Percentiles rank a stretch among this genome's conserved stretches.
Evolutionary conservation across 2,888 invertebrate species (phyloP).

Genomic region (Steromphala cineraria): DNA sequence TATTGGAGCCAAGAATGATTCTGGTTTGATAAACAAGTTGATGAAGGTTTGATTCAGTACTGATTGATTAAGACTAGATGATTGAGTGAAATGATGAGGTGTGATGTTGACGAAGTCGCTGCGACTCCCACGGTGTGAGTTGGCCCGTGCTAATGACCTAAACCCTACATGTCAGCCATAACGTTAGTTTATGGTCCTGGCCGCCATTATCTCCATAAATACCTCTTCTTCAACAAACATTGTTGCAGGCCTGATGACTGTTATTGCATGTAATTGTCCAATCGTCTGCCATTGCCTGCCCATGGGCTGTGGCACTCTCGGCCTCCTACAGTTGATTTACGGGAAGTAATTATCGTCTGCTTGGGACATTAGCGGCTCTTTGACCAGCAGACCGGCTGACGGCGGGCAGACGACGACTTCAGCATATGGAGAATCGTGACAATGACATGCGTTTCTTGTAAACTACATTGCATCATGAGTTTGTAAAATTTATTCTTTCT

Average conservation of each 20-base stretch:
- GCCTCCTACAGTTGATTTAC: neutral
- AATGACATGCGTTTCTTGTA: too few relatives aligned
- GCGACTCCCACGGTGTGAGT: too few relatives aligned
- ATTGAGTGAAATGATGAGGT: too few relatives aligned
- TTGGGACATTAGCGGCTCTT: neutral
- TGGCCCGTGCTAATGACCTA: neutral
- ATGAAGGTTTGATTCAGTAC: too few relatives aligned
- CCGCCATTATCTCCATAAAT: slow-evolving; percentile 1
- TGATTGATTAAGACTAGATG: too few relatives aligned
- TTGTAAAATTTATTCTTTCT: too few relatives aligned
- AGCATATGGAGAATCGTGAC: too few relatives aligned
- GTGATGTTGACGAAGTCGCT: too few relatives aligned
- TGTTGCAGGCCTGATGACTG: neutral
- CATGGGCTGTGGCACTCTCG: neutral
- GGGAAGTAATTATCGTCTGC: neutral
- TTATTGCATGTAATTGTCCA: slow-evolving; percentile 3
- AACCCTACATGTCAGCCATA: neutral
- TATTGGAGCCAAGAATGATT: too few relatives aligned
- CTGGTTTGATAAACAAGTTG: too few relatives aligned
- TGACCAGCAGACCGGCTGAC: neutral
- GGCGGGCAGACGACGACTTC: too few relatives aligned
- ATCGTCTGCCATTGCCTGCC: neutral
- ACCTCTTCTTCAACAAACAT: neutral
- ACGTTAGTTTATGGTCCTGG: neutral
- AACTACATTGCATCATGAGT: too few relatives aligned